phyloP scores from a whole-genome alignment of 2,888 invertebrate species.

The Oxytorus armatus region DNA sequence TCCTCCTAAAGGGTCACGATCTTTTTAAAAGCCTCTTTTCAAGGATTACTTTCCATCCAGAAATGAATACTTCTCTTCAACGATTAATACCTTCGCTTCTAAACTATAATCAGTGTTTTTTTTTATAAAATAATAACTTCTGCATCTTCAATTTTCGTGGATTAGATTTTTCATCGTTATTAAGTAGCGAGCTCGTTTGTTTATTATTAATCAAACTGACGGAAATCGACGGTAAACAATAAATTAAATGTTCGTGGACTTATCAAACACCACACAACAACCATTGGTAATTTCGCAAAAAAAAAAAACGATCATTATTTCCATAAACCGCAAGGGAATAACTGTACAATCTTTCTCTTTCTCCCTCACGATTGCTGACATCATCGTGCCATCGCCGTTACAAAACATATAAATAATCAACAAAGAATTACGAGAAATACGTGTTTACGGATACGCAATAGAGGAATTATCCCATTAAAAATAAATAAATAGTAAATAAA shows the following conservation, averaged over 20 bases:
- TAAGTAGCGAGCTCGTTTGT: neutral
- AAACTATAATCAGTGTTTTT: too few relatives aligned
- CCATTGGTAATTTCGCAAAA: neutral
- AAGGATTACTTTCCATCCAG: neutral
- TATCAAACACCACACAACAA: neutral
- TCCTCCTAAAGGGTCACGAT: neutral
- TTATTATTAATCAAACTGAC: too few relatives aligned
- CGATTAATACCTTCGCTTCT: too few relatives aligned
- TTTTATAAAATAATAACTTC: too few relatives aligned
- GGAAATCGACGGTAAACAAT: too few relatives aligned
- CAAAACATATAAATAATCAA: slow-evolving; percentile 44
- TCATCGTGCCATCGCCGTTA: slow-evolving; percentile 25
- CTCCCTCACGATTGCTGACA: slow-evolving; percentile 21
- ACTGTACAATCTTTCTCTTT: slow-evolving; percentile 25
- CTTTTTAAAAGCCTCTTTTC: neutral
- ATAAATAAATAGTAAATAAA: slow-evolving; percentile 33
- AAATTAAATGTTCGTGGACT: too few relatives aligned
- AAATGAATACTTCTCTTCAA: neutral
- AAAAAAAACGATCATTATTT: slow-evolving; percentile 9
- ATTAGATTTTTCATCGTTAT: too few relatives aligned
- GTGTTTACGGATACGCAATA: slow-evolving; percentile 37
- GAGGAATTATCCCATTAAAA: slow-evolving; percentile 14
- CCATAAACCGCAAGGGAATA: slow-evolving; percentile 25
- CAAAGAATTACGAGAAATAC: slow-evolving; percentile 11
- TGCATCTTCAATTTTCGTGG: too few relatives aligned